Evolutionary conservation across 2,797 vertebrate species (phyloP), one percentile per base, ranked within the genome.

Genomic region (Cyprinodon diabolis): DNA sequence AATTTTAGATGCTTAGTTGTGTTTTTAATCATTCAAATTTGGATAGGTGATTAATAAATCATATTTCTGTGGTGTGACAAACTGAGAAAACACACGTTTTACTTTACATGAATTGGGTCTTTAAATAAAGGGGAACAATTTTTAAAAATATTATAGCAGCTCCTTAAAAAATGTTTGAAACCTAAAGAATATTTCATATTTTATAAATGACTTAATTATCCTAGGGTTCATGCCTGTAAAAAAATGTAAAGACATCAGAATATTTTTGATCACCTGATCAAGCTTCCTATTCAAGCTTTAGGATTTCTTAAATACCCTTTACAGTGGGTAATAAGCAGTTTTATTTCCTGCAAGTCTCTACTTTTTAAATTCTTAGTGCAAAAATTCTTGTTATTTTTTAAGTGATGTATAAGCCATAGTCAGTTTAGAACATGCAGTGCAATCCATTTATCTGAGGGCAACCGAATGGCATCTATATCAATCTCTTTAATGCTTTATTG

Each of bases 161-260:
- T 83, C 76, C 71, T 52, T 30, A 65, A 25, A 73, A 68, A 73
- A 69, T 25, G 23, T 77, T 78, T 80, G 15, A 40, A 71, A 75
- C 54, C 56, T 7, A 55, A 79, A 66, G 73, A 58, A 74, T 78
- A 76, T 72, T 86, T 80, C 23, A 62, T 63, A 68, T 78, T 84
- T 78, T 76, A 54, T 47, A 80, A 89, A 84, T 80, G 72, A 69
- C 56, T 78, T 47, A 57, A 14, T 80, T 79, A 79, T 43, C 66
- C 76, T 68, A 66, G 66, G 52, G n/a, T 76, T 86, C 49, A 74
- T 82, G 79, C 70, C 14, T 14, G 72, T 81, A 80, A 70, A 57
- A 79, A 74, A 77, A 43, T 68, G 82, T 66, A 77, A 67, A 72
- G 68, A 47, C 84, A 56, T 72, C 47, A 10, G 60, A 55, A 60